Evolutionary conservation across 64 coral and sea anemone genomes (phyloP).

Genomic region (Hydrozoanthus tunicans): DNA sequence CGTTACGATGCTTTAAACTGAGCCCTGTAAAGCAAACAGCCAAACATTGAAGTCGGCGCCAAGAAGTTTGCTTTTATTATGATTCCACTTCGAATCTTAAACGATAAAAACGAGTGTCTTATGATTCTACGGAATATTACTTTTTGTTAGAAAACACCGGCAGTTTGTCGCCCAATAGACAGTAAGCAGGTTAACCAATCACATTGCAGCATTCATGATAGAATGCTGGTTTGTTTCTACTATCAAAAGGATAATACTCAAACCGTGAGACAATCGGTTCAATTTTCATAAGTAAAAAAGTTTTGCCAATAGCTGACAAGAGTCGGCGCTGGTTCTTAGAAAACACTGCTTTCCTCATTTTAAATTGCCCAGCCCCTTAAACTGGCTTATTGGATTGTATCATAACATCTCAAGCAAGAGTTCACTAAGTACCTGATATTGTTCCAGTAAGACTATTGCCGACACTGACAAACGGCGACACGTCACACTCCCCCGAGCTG

Average conservation of each 20-base stretch:
- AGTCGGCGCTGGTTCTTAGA: not conserved
- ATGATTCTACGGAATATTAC: too few species aligned
- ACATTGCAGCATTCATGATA: too few species aligned
- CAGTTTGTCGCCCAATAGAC: too few species aligned
- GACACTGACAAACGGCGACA: constrained; percentile 15
- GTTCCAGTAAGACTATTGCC: constrained; percentile 15
- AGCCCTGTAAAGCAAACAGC: constrained; percentile 31
- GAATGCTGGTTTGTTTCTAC: too few species aligned
- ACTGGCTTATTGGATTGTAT: too few species aligned
- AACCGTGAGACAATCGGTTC: too few species aligned
- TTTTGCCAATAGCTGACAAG: not conserved
- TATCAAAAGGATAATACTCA: too few species aligned
- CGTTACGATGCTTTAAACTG: constrained; percentile 65
- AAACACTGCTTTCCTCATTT: not conserved
- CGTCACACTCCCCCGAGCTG: constrained; percentile 9
- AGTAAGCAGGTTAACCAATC: too few species aligned
- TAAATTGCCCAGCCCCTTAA: not conserved
- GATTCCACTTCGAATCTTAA: not conserved
- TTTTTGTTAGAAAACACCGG: too few species aligned
- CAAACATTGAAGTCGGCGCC: too few species aligned
- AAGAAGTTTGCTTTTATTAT: not conserved
- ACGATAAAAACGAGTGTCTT: too few species aligned
- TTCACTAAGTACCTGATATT: constrained; percentile 17
- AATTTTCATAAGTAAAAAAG: too few species aligned
- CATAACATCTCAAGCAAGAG: not conserved